Conservation (phyloP, 2,888 invertebrate species). For the Nematopogon swammerdamellus region DNA sequence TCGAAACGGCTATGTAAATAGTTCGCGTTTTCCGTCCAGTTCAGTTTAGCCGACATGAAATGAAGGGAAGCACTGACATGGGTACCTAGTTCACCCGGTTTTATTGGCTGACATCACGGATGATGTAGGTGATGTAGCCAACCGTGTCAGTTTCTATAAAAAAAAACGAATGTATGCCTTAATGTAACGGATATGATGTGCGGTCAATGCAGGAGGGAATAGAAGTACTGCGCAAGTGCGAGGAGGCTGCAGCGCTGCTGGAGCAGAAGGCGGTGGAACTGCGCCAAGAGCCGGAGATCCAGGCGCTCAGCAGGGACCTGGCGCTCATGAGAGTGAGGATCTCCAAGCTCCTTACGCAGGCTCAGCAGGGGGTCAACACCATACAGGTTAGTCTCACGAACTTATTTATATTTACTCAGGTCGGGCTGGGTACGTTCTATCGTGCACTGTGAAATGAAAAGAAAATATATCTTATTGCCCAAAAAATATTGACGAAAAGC, state of each 20-base stretch:
- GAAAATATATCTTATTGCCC: too few relatives aligned
- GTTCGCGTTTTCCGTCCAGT: too few relatives aligned
- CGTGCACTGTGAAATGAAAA: not conserved
- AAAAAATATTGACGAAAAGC: too few relatives aligned
- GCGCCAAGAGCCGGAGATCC: conserved; percentile 63
- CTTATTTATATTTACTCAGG: too few relatives aligned
- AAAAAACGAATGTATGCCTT: conserved; percentile 1
- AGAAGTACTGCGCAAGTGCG: conserved; percentile 65
- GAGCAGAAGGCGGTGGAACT: conserved; percentile 61
- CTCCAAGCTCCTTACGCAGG: conserved; percentile 62
- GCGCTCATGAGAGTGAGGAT: conserved; percentile 62
- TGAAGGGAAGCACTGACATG: too few relatives aligned
- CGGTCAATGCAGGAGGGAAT: conserved; percentile 61
- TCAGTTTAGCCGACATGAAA: too few relatives aligned
- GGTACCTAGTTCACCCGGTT: too few relatives aligned
- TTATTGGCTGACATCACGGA: too few relatives aligned
- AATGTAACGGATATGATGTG: not conserved
- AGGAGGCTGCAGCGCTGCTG: conserved; percentile 62
- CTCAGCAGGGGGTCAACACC: conserved; percentile 61
- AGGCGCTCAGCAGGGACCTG: conserved; percentile 53
- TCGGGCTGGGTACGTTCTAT: not conserved
- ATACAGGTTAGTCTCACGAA: conserved; percentile 56
- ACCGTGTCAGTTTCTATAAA: too few relatives aligned
- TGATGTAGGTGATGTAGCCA: too few relatives aligned
- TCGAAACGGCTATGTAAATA: too few relatives aligned